A percentile compares a stretch with the other conserved stretches of the same genome.
These are phyloP conservation scores for Amblyraja radiata DNA, from an alignment of 2,797 vertebrate species.

Conservation along the genomic window DNA sequence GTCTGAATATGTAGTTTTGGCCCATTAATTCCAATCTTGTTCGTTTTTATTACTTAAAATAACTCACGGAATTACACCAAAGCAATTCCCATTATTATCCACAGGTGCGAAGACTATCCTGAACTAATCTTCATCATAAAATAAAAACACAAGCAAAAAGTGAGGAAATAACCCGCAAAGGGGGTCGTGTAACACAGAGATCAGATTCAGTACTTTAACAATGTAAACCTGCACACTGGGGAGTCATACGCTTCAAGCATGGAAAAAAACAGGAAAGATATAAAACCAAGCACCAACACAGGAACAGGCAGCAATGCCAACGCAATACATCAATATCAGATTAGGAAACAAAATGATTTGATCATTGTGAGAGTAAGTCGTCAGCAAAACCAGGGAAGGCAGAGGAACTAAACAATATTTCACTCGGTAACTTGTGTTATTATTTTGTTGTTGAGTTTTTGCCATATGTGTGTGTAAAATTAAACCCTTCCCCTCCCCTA, in stretches of 20 bases:
- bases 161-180: slow-evolving; percentile 15
- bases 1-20: neutral
- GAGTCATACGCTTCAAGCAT: slow-evolving; percentile 21
- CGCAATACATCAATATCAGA: slow-evolving; percentile 2
- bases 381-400: neutral
- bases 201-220: slow-evolving; percentile 1
- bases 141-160: slow-evolving; percentile 13
- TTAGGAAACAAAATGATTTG: slow-evolving; percentile 18
- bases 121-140: neutral
- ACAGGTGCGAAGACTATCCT: neutral
- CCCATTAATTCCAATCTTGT: neutral
- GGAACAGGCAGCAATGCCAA: neutral
- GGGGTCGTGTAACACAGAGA: neutral
- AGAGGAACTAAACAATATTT: neutral
- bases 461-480: neutral
- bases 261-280: neutral
- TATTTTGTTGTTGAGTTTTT: neutral
- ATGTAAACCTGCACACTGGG: slow-evolving; percentile 22
- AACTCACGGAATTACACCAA: neutral
- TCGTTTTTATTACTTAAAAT: neutral
- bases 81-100: slow-evolving; percentile 2
- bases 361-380: neutral
- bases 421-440: neutral
- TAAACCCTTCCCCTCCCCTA: no score
- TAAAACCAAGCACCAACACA: neutral